Evolutionary conservation across 2,888 invertebrate genomes (phyloP), one percentile per base, ranked within the genome.

Genomic region (Ectobius pallidus): DNA sequence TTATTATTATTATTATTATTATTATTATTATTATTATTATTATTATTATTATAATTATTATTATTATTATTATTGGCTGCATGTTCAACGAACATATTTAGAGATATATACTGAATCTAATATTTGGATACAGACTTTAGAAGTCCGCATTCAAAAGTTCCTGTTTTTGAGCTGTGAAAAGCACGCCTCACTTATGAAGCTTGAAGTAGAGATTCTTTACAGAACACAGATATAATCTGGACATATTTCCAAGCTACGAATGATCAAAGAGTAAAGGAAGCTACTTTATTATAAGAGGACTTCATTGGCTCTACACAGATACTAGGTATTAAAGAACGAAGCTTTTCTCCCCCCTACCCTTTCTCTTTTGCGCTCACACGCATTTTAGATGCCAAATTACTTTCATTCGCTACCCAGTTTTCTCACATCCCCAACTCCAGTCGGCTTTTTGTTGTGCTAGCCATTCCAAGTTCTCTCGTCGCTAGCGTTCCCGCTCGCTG

Each of bases 381-480:
- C 55, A 25, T 55, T 55, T 55, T 25, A 55, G 55, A 55, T 55
- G 25, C 55, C 55, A 55, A 55, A 55, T 55, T 55, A 55, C 55
- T 55, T 22, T 55, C 55, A 25, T 55, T 55, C 55, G 4, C 4
- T 25, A 14, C 25, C 55, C 55, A 1, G 20, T 2, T 20, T 25
- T 55, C 27, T 55, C 27, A 55, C 55, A 55, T 55, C 55, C 49
- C 25, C 55, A 25, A 6, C 2, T 34, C 25, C 46, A 4, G 9
- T n/a, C n/a, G n/a, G 1, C 9, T 55, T 55, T 55, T 55, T 25
- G 6, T 22, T 49, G 34, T 20, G 22, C 55, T 16, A 55, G 55
- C 25, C 55, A 55, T 55, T 55, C 25, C 27, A 55, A 55, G 55
- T 55, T 55, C n/a, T n/a, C n/a, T n/a, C n/a, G n/a, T n/a, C n/a